Evolutionary conservation across 2,797 vertebrate species (phyloP).

Genomic region (Lepilemur septentrionalis): DNA sequence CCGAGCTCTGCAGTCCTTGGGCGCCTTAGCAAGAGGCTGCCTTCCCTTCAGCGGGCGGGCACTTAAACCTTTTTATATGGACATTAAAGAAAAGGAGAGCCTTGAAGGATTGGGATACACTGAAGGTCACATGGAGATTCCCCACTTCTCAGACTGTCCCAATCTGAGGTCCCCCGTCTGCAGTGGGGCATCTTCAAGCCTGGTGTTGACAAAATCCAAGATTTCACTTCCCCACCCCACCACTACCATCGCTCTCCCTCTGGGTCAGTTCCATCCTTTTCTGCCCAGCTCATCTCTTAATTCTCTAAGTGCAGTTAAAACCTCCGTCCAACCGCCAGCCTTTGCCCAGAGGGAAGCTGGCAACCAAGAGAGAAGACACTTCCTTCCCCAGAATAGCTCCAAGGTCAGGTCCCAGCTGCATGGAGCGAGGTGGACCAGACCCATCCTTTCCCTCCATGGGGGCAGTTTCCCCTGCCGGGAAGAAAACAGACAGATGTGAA

Average conservation of each 20-base stretch:
- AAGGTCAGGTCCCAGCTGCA: background rate
- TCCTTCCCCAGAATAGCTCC: background rate
- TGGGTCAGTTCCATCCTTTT: background rate
- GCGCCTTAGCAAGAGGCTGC: background rate
- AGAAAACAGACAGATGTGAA: background rate
- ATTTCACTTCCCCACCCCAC: fast-evolving
- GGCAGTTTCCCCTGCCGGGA: background rate
- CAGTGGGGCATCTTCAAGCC: background rate
- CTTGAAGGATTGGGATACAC: background rate
- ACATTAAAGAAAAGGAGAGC: background rate
- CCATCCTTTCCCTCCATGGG: too few species aligned
- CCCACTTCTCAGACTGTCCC: fast-evolving
- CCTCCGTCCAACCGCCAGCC: background rate
- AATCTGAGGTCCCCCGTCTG: background rate
- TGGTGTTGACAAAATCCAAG: background rate
- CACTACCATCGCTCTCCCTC: fast-evolving
- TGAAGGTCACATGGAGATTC: background rate
- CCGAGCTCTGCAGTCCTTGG: background rate
- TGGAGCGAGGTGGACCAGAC: background rate
- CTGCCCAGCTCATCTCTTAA: conserved; percentile 43
- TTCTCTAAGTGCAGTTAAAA: background rate
- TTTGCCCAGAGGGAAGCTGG: background rate
- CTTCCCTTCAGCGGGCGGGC: background rate
- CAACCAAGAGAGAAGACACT: background rate
- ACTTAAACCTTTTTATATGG: background rate